Base-by-base conservation (phyloP, 2,113 vertebrate species). In the Syrrhaptes paradoxus region DNA sequence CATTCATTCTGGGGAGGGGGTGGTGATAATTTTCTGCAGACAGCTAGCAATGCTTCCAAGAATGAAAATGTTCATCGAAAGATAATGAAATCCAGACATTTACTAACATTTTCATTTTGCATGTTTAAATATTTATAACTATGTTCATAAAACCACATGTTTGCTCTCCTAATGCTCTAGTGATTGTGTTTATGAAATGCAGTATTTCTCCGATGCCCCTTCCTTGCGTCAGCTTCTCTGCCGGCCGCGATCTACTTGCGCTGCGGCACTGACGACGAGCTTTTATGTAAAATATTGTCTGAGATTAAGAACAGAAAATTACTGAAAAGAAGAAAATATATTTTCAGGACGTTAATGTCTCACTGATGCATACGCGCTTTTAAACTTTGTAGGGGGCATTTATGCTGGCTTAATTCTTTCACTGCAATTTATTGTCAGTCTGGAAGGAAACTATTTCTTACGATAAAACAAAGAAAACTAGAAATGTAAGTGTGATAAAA, bases 81-180 rank as follows among this genome's bases (percentile, higher is more conserved):
- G 91, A 98, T 97, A 98, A 98, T 97, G 91, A 98, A 98, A 96
- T 96, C 85, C 96, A 97, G 94, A 92, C 96, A 97, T 97, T 97
- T 98, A 97, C 98, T 92, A 98, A 98, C 96, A 95, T 97, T 98
- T 98, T 97, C 97, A 98, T 97, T 97, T 98, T 97, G 91, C 87
- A 72, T 97, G 95, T 97, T 98, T 98, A 98, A 98, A 98, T 98
- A 98, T 98, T 98, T 96, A 98, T 97, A 97, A 95, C 94, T 93
- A 90, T 96, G 96, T 97, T 97, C 95, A 97, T 97, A 97, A 98
- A 96, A 96, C 95, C 95, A 97, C 92, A 97, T 94, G 96, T 96
- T 97, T 98, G 90, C 93, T 97, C 90, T 97, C 96, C 92, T 96
- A 94, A 98, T 96, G 91, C 94, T 94, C 77, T 65, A 94, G 90